Evolutionary conservation across 2,888 invertebrate genomes (phyloP).

Genomic region (Brachylomia viminalis): DNA sequence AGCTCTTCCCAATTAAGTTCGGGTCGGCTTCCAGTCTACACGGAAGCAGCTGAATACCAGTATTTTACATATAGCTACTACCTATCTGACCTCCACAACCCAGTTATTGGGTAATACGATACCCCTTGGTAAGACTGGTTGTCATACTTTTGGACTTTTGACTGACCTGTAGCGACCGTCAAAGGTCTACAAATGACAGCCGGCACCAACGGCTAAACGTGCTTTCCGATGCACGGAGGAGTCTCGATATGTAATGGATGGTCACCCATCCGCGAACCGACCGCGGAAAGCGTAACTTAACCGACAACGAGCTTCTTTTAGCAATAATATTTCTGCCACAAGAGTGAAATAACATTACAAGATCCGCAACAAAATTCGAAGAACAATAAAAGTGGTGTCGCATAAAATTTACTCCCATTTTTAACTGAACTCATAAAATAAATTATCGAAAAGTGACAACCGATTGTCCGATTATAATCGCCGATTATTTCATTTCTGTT

Average conservation of each 20-base stretch:
- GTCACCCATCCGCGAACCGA: neutral
- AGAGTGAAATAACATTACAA: slow-evolving; percentile 15
- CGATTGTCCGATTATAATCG: slow-evolving; percentile 82
- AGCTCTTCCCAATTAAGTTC: neutral
- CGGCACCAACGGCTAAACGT: neutral
- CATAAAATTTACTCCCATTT: slow-evolving; percentile 64
- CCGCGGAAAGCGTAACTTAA: neutral
- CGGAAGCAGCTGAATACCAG: neutral
- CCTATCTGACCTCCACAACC: neutral
- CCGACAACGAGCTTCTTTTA: neutral
- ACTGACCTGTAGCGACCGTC: neutral
- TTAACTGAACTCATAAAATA: slow-evolving; percentile 69
- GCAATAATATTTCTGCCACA: slow-evolving; percentile 2
- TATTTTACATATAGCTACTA: neutral
- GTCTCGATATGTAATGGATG: neutral
- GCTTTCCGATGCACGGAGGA: neutral
- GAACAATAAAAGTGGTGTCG: slow-evolving; percentile 61
- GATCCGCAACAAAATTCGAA: slow-evolving; percentile 35
- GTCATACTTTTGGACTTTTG: neutral
- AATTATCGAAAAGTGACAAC: slow-evolving; percentile 79
- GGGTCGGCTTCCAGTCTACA: neutral
- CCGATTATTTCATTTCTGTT: slow-evolving; percentile 78
- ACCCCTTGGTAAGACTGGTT: neutral
- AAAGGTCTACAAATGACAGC: neutral
- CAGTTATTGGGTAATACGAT: neutral